A percentile compares a stretch with the other conserved stretches of the same genome.
Conservation (phyloP, 1,140 invertebrate genomes). For the Trichomalopsis sarcophagae region DNA sequence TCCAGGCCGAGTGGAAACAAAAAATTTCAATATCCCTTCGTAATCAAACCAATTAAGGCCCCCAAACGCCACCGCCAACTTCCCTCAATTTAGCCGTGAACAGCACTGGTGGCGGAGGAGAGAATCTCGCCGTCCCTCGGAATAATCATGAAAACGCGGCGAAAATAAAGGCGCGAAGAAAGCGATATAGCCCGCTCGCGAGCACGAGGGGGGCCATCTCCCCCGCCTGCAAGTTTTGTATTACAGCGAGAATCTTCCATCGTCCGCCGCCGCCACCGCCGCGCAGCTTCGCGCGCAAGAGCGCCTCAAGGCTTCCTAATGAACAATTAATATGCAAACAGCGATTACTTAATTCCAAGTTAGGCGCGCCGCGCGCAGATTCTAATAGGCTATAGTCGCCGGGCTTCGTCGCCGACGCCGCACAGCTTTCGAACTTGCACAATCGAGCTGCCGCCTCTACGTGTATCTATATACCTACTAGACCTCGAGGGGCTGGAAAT, state of each 20-base stretch:
- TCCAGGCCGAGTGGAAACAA: neutral
- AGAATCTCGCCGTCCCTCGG: neutral
- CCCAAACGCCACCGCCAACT: neutral
- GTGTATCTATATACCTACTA: neutral
- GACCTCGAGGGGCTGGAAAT: neutral
- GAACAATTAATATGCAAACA: constrained; percentile 75
- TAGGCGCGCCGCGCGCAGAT: constrained; percentile 57
- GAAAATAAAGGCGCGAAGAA: constrained; percentile 37
- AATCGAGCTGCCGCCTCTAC: neutral
- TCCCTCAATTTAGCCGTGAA: neutral
- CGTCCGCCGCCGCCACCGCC: neutral
- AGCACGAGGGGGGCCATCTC: neutral
- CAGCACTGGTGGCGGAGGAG: neutral
- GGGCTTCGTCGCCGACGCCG: no score
- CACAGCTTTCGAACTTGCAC: neutral
- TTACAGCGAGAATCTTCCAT: constrained; percentile 11
- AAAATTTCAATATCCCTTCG: constrained; percentile 28
- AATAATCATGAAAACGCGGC: constrained; percentile 21
- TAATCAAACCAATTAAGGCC: constrained; percentile 35
- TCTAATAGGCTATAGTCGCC: constrained; percentile 61
- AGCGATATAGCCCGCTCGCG: neutral
- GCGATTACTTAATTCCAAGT: constrained; percentile 72
- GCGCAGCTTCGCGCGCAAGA: neutral
- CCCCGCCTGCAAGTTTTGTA: constrained; percentile 30
- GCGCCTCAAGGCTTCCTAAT: constrained; percentile 58